Evolutionary conservation across 53 echinoderm and acorn worm species (phyloP), one percentile per base, ranked within the genome.

Genomic region (Holothuria scabra): DNA sequence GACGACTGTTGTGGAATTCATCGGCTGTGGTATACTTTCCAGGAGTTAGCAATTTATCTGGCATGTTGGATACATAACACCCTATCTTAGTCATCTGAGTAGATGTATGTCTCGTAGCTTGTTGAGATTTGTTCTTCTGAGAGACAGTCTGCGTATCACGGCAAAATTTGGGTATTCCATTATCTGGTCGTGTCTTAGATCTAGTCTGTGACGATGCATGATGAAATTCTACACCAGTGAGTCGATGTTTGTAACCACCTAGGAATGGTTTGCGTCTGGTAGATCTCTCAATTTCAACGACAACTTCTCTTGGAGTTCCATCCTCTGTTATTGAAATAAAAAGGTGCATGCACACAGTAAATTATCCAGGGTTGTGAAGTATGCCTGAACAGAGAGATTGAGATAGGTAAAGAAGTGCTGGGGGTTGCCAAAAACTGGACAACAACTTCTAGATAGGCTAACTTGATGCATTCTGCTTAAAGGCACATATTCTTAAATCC

Each of bases 31-130:
- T 91, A 70, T 99, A 99, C 55, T 61, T 92, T 37, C 99, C 99
- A 12, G 99, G 94, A 60, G 92, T 90, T 59, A 94, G 48, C 65
- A 99, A 85, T 60, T 92, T 94, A 66, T 99, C 99, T 5, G 99
- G 90, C 92, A 99, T 92, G 56, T 99, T 99, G 67, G 99, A 26
- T 5, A 99, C 93, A 25, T 99, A 99, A 62, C 94, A 94, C 31
- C 99, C 93, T 44, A 94, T 99, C 44, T 86, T 94, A 6, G 99
- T 99, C 99, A 99, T 99, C 86, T 99, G 99, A 1, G 99, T 99
- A 32, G 93, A 90, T 8, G 99, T 99, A 21, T 95, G 80, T 29
- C 95, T 85, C 35, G 55, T 90, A 9, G 91, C 92, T 83, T 99
- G 99, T 30, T 94, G 94, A 5, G 89, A 35, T 60, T 85, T 76